phyloP scores from a whole-genome alignment of 2,113 vertebrate species.

The Entomyzon cyanotis region DNA sequence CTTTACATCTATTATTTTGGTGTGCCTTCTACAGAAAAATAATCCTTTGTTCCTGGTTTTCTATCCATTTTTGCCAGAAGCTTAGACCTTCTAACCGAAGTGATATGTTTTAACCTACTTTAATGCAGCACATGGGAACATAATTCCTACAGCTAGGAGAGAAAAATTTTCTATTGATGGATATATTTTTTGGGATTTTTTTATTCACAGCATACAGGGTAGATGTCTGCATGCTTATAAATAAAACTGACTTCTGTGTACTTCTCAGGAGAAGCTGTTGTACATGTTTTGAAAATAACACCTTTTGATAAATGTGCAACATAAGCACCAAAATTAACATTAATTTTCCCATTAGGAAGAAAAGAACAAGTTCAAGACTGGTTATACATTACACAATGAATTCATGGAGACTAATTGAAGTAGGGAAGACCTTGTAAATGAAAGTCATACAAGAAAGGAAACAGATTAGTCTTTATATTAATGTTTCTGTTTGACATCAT shows the following conservation, averaged over 20 bases:
- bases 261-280: slow-evolving; percentile 27
- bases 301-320: slow-evolving; percentile 44
- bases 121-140: not conserved
- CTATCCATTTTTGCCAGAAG: not conserved
- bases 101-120: not conserved
- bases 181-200: not conserved
- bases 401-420: slow-evolving; percentile 47
- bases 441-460: slow-evolving; percentile 41
- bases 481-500: not conserved
- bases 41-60: not conserved
- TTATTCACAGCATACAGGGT: not conserved
- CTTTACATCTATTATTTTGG: not conserved
- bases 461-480: slow-evolving; percentile 9
- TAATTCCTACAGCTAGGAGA: not conserved
- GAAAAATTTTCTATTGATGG: not conserved
- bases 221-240: slow-evolving; percentile 34
- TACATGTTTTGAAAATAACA: slow-evolving; percentile 56
- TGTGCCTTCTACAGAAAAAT: not conserved
- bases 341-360: slow-evolving; percentile 54
- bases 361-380: slow-evolving; percentile 62
- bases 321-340: slow-evolving; percentile 54
- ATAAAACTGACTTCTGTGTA: slow-evolving; percentile 25
- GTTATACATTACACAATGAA: slow-evolving; percentile 51
- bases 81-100: not conserved
- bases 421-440: slow-evolving; percentile 56